Base-by-base conservation (phyloP, 2,113 vertebrate genomes). In the Stigmatopora nigra region DNA sequence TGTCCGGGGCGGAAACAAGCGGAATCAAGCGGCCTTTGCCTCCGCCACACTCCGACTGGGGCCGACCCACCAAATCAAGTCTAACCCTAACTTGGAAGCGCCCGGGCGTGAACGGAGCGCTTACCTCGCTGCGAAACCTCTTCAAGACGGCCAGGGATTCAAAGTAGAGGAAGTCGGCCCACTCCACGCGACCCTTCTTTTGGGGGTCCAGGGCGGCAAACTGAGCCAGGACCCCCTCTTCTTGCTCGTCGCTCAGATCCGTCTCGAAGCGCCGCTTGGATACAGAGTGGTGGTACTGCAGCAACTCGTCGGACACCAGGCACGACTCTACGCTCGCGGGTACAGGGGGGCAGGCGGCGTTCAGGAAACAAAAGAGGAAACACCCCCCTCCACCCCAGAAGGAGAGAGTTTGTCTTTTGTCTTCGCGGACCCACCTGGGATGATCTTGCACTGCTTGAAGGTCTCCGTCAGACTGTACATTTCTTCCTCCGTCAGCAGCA, bases 401-500 rank as follows among this genome's bases (percentile, higher is more conserved):
- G 2, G 25, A 31, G 25, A 31, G 25, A 1, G 1, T 31, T 31
- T n/a, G n/a, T n/a, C 25, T 31, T 31, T 31, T n/a, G n/a, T n/a
- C n/a, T 52, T 38, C 2, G 13, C 17, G 25, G 19, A 70, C 84
- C 76, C 75, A 98, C 96, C 95, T 70, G 95, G 95, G 69, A 95
- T 94, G 80, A 99, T 93, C 88, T 95, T 94, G 86, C 95, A 95
- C 52, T 91, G 92, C 68, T 81, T 91, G 79, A 98, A 93, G 48
- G 89, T 93, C 81, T 97, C 93, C 82, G 92, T 92, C 31, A 99
- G 91, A 81, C 93, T 95, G 76, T 94, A 94, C 95, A 98, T 94
- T 86, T 99, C 96, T 45, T 99, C 95, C 22, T 98, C 95, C 0
- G 96, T 99, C 47, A 99, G 91, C 58, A 98, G 92, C 56, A 97